These are phyloP conservation scores for Onychorhynchus coronatus DNA, from an alignment of 2,113 vertebrate species.

Conservation along the genomic window DNA sequence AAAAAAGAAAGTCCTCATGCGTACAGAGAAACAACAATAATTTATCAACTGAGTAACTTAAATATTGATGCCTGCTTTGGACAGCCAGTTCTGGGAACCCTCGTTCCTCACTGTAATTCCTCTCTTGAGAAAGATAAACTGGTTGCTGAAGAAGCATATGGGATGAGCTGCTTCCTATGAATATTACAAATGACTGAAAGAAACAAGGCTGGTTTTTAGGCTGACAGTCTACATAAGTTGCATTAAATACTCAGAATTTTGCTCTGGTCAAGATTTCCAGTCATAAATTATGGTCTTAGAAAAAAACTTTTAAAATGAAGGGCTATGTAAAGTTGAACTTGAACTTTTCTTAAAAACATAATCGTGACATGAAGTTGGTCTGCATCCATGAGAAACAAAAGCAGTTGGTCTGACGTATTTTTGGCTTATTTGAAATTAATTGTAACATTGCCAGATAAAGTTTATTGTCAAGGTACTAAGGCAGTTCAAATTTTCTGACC, in stretches of 20 bases:
- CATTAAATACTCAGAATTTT: background rate
- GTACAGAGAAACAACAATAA: background rate
- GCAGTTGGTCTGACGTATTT: slow-evolving; percentile 20
- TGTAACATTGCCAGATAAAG: background rate
- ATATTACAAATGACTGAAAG: background rate
- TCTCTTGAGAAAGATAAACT: slow-evolving; percentile 2
- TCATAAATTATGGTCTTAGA: background rate
- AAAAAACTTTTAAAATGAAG: background rate
- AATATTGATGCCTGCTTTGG: background rate
- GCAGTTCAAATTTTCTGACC: slow-evolving; percentile 34
- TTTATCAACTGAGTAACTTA: background rate
- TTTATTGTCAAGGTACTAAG: background rate
- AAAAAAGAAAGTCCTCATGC: background rate
- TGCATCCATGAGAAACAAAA: slow-evolving; percentile 43
- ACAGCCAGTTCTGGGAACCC: background rate
- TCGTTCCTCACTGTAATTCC: background rate
- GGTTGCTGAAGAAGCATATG: background rate
- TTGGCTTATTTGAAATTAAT: slow-evolving; percentile 38
- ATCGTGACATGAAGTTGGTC: slow-evolving; percentile 40
- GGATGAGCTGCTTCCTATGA: background rate
- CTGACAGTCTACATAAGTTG: background rate
- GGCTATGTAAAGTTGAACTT: background rate
- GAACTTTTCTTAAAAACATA: background rate
- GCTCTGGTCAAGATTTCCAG: background rate
- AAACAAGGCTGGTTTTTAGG: background rate